Evolutionary conservation across 2,888 invertebrate species (phyloP), one percentile per base, ranked within the genome.

Genomic region (Helobdella robusta): DNA sequence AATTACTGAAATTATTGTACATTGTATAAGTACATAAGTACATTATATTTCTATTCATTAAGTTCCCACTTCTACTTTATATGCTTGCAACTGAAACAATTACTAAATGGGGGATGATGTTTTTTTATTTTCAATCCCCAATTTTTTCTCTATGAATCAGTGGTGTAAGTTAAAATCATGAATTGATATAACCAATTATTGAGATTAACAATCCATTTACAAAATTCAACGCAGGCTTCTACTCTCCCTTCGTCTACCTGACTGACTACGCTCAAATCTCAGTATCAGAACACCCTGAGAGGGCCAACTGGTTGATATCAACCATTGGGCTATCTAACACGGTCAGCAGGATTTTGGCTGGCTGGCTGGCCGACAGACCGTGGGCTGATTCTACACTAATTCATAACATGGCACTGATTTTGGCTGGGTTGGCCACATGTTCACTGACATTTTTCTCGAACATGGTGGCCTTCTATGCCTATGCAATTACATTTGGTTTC

Each of bases 351-450:
- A 65, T 73, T 20, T 48, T 70, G 25, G 64, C 68, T 4, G 93
- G 93, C 0, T 77, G 87, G 70, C 73, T 83, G 44, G 77, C 66
- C 81, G 91, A 79, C 87, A 88, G 64, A 84, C 86, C 82, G 0
- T 89, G 91, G 68, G 85, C 91, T 2, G 89, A 92, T 74, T 88
- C 92, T 0, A 81, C 95, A 8, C 83, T 88, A 79, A 83, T 95
- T 59, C 93, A 92, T 80, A 94, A 94, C 77, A 80, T 88, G 40
- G 91, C 92, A 0, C 83, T 95, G 65, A 87, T 90, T 0, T 80
- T 88, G 11, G 91, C 91, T n/a, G 95, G 94, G n/a, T 74, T 91
- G n/a, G 87, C 88, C 2, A 93, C 93, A 0, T 86, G 89, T 69
- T 74, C 87, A 44, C 88, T 90, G 72, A 89, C 89, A 1, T 75